A percentile compares a stretch with the other conserved stretches of the same genome.
Evolutionary conservation across 2,113 vertebrate species (phyloP).

Genomic region (Raphicerus campestris): DNA sequence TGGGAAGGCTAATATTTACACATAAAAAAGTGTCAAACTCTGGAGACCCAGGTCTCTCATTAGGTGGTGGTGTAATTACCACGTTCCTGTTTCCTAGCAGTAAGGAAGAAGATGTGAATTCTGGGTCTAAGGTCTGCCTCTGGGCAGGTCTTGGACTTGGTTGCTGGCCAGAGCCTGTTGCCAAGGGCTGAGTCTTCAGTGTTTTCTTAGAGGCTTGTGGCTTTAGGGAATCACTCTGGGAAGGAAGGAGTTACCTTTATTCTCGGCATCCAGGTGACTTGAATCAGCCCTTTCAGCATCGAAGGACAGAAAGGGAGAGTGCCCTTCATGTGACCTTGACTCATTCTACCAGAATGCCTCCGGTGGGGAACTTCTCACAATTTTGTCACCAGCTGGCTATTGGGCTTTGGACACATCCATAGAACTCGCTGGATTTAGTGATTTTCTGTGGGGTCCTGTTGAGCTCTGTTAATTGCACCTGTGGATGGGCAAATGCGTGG

Average conservation of each 20-base stretch:
- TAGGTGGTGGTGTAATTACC: slow-evolving; percentile 57
- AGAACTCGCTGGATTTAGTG: neutral
- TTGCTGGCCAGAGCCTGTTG: neutral
- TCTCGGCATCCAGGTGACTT: neutral
- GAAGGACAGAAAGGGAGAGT: neutral
- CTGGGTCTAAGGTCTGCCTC: neutral
- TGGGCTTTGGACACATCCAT: neutral
- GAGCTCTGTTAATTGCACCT: neutral
- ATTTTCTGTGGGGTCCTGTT: neutral
- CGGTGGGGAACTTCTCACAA: neutral
- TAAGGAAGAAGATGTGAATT: slow-evolving; percentile 43
- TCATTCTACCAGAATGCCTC: neutral
- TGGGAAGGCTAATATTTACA: slow-evolving; percentile 64
- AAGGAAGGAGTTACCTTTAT: neutral
- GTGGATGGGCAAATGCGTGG: neutral
- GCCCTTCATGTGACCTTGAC: slow-evolving; percentile 22
- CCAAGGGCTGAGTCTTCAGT: neutral
- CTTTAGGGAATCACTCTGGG: neutral
- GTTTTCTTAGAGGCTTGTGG: neutral
- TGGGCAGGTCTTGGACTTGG: neutral
- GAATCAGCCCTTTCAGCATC: neutral
- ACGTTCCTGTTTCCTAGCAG: slow-evolving; percentile 52
- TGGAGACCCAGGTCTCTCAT: slow-evolving; percentile 39
- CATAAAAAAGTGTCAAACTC: slow-evolving; percentile 53
- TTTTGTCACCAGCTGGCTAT: neutral